Percentiles rank a stretch among this genome's conserved stretches.
phyloP scores from a whole-genome alignment of 2,888 invertebrate species.

The Apamea monoglypha region DNA sequence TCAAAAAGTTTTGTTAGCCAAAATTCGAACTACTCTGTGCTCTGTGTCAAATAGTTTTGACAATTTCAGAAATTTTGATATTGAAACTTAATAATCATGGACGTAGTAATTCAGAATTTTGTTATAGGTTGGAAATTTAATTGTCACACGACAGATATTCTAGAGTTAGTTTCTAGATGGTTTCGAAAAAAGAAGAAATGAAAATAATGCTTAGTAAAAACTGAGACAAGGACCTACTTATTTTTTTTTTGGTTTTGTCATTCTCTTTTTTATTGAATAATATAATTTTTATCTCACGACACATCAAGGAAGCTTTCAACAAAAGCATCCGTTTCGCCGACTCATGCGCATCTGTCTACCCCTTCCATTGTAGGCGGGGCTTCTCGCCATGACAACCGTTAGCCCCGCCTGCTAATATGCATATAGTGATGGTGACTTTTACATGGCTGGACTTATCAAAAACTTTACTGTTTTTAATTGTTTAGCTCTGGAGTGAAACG shows the following conservation, averaged over 20 bases:
- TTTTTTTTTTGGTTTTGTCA: background rate
- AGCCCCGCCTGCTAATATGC: conserved; percentile 60
- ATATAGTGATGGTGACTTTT: conserved; percentile 40
- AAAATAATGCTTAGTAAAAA: background rate
- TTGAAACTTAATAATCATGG: too few relatives aligned
- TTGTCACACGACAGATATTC: too few relatives aligned
- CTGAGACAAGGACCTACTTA: too few relatives aligned
- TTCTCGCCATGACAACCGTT: conserved; percentile 34
- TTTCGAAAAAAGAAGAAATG: background rate
- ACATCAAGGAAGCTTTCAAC: conserved; percentile 65
- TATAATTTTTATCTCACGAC: conserved; percentile 57
- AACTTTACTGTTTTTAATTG: background rate
- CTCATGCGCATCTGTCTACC: conserved; percentile 84
- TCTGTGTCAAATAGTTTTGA: too few relatives aligned
- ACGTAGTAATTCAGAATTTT: too few relatives aligned
- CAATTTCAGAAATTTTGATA: too few relatives aligned
- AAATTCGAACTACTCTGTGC: background rate
- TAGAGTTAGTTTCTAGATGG: too few relatives aligned
- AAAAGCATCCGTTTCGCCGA: conserved; percentile 69
- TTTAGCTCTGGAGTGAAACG: background rate
- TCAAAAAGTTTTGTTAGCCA: background rate
- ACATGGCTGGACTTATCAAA: background rate
- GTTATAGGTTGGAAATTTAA: too few relatives aligned
- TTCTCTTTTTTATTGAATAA: background rate
- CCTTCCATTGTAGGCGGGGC: conserved; percentile 64